Evolutionary conservation across 2,888 invertebrate genomes (phyloP), one percentile per base, ranked within the genome.

Genomic region (Ormyrus rosae): DNA sequence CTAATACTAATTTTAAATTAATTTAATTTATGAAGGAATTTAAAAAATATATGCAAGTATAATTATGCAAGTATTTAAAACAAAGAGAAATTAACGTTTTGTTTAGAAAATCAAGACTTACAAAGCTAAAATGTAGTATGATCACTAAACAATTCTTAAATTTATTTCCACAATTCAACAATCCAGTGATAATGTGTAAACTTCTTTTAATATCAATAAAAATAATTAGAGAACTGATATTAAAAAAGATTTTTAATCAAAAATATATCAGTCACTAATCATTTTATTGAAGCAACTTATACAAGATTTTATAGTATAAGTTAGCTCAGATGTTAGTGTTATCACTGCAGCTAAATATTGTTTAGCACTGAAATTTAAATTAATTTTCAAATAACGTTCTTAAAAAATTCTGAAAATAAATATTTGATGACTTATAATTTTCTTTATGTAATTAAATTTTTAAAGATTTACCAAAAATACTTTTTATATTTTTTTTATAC

Each of bases 131-230:
- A 19, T 19, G 19, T 19, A 19, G 19, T 19, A 19, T 1, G 19
- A 19, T 19, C 19, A 19, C 19, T 19, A 19, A 19, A 46, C 60
- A 55, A 78, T 71, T 58, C 53, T 46, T 58, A 56, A 78, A 7
- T 56, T 75, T 34, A 19, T 19, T 19, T 19, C 19, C 19, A 34
- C 6, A n/a, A 46, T 69, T 80, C 64, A 75, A 75, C 65, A 80
- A 65, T 80, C 67, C 55, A 75, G 65, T 74, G n/a, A 50, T 48
- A 51, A n/a, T 67, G 56, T 19, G 19, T 64, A 51, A 72, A 45
- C 46, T 8, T 46, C 60, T 7, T 46, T 51, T 60, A 65, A 67
- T 65, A 67, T 11, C 70, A 77, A 70, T 70, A 60, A 72, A 77
- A 76, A 64, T 10, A 9, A 76, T 60, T 67, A 74, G 51, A 60